Percentiles rank a stretch among this genome's conserved stretches.
Conservation (phyloP, 1,140 invertebrate genomes). For the Pseudobourletiella spinata region DNA sequence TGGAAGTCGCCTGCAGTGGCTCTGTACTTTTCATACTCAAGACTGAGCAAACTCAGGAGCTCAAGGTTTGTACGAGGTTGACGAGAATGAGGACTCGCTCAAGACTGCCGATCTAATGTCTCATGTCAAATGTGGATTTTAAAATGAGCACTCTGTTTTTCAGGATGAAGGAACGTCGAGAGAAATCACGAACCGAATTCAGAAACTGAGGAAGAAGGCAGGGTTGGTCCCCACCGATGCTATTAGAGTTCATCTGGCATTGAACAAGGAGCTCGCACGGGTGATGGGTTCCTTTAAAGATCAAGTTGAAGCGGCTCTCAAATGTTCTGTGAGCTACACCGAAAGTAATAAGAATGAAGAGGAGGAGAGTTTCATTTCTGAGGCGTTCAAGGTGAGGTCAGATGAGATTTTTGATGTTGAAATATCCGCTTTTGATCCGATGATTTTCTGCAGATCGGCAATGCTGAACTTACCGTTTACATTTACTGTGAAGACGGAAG, state of each 20-base stretch:
- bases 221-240: constrained; percentile 84
- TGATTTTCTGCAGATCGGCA: not conserved
- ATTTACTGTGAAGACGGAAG: not conserved
- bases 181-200: constrained; percentile 93
- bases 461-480: not conserved
- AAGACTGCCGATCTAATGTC: too few relatives aligned
- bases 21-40: constrained; percentile 43
- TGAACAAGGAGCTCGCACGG: constrained; percentile 51
- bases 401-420: too few relatives aligned
- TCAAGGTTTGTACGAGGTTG: not conserved
- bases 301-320: constrained; percentile 73
- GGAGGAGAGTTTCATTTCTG: constrained; percentile 45
- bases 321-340: constrained; percentile 45
- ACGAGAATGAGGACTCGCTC: too few relatives aligned
- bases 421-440: too few relatives aligned
- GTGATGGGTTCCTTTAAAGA: constrained; percentile 59
- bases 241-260: constrained; percentile 70
- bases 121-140: not conserved
- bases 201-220: constrained; percentile 94
- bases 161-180: constrained; percentile 78
- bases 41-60: constrained; percentile 32
- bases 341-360: constrained; percentile 14
- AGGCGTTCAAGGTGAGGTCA: constrained; percentile 22
- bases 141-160: not conserved
- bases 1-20: constrained; percentile 45